Base-by-base conservation (phyloP, 2,113 vertebrate species). In the Halcyon senegalensis region DNA sequence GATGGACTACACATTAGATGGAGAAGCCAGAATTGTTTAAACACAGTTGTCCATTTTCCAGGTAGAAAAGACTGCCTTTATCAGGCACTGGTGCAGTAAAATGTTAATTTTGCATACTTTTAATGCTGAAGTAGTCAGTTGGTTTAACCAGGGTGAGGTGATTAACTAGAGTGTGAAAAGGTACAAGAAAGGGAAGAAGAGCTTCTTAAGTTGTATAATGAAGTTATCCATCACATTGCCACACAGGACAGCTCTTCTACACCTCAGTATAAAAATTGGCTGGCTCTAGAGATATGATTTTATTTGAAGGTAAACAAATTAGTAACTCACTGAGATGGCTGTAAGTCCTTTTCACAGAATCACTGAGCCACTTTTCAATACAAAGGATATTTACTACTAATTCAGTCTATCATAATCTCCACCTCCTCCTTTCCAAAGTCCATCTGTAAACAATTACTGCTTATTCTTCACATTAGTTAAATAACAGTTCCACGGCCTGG, bases 111-210 rank as follows among this genome's bases (percentile, higher is more conserved):
- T 91, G 75, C 73, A 63, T 64, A 74, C 9, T 63, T 87, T 48
- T 53, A 88, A 81, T 89, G 70, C 28, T 70, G 64, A 93, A 87
- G 62, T 80, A 91, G 68, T 86, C 84, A 75, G 64, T 41, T 62
- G 67, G 83, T 35, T 84, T 66, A 82, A 80, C 89, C 83, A 77
- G n/a, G 31, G 28, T 16, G 37, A 62, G 84, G 90, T 81, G 94
- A 96, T 89, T 86, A 92, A 96, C 83, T 63, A 84, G 93, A 83
- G 33, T 69, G 50, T 66, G 76, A 88, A 94, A 94, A 92, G n/a
- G 87, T 95, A 96, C 94, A 97, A 95, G 96, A 91, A 96, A 97
- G 75, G 79, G 75, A 97, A 95, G 85, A 94, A 96, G 82, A 75
- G 84, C 93, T 84, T 81, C 76, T 87, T 82, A 93, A 91, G 63